Evolutionary conservation across 2,113 vertebrate genomes (phyloP).

Genomic region (Tympanuchus pallidicinctus): DNA sequence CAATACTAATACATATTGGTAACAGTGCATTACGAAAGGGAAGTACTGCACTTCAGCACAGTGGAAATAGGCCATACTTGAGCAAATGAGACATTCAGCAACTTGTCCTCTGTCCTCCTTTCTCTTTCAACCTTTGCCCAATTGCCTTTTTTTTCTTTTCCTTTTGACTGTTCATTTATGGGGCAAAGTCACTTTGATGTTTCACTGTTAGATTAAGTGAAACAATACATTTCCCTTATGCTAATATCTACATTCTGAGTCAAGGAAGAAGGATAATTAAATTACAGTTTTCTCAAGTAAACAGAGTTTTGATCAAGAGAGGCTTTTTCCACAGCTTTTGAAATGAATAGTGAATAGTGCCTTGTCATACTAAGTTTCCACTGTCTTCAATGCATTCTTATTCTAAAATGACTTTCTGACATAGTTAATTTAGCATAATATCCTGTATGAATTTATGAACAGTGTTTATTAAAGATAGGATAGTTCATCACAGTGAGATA

Average conservation of each 20-base stretch:
- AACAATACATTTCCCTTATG: constrained; percentile 36
- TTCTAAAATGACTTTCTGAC: constrained; percentile 11
- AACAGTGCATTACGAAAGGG: neutral
- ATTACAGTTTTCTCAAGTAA: constrained; percentile 32
- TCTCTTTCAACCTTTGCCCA: constrained; percentile 12
- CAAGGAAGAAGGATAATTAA: constrained; percentile 51
- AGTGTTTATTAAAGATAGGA: constrained; percentile 4
- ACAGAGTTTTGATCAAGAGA: constrained; percentile 36
- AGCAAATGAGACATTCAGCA: constrained; percentile 7
- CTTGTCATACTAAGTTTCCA: neutral
- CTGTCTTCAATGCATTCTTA: constrained; percentile 15
- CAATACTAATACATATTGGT: neutral
- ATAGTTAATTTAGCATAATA: neutral
- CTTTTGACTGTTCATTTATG: constrained; percentile 23
- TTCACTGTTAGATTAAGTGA: constrained; percentile 27
- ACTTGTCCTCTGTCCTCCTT: neutral
- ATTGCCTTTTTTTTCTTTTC: neutral
- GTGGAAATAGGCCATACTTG: neutral
- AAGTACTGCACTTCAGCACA: neutral
- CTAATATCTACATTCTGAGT: constrained; percentile 26
- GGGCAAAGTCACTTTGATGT: constrained; percentile 17
- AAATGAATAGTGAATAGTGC: neutral
- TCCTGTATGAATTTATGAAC: constrained; percentile 10
- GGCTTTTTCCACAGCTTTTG: neutral
- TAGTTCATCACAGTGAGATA: neutral